Evolutionary conservation across 2,113 vertebrate genomes (phyloP), one percentile per base, ranked within the genome.

Genomic region (Jaculus jaculus): DNA sequence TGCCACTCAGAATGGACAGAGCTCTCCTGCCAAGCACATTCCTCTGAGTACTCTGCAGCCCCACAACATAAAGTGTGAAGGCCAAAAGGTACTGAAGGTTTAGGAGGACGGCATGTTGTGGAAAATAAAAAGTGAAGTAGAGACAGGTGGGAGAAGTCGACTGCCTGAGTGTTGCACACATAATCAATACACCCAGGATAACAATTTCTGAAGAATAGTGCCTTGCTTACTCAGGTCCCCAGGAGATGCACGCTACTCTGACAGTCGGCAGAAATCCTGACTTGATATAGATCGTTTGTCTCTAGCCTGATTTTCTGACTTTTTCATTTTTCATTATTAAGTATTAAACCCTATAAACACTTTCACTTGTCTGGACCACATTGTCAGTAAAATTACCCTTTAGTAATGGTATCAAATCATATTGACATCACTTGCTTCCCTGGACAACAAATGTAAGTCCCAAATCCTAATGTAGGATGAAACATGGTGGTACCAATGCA

Each of bases 281-380:
- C 82, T 8, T 0, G 0, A 90, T 93, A 15, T 4, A 23, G 32
- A 94, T 89, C 15, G 82, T 91, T 91, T 75, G 2, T 77, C 95
- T 74, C 60, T 79, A 84, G 95, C 47, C 94, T 0, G 24, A 95
- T 95, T 47, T 84, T 71, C 69, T 2, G 54, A 91, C 51, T 84
- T 92, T 96, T 97, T 98, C 95, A 58, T 96, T 97, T 97, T 97
- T 91, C 73, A 30, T 96, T 92, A 97, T 98, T 98, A 98, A 97
- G 98, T 98, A 98, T 97, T 98, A 97, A 98, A 97, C 84, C 92
- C 84, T 63, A 95, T 96, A 98, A 98, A 98, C 97, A 96, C 91
- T 97, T 97, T 24, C 84, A 95, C 91, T 98, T 28, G 23, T 88
- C 96, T 97, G 96, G 65, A 24, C 84, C 47, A 72, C 54, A 0